These are phyloP conservation scores for Centroberyx gerrardi DNA, from an alignment of 2,797 vertebrate species.

Conservation along the genomic window DNA sequence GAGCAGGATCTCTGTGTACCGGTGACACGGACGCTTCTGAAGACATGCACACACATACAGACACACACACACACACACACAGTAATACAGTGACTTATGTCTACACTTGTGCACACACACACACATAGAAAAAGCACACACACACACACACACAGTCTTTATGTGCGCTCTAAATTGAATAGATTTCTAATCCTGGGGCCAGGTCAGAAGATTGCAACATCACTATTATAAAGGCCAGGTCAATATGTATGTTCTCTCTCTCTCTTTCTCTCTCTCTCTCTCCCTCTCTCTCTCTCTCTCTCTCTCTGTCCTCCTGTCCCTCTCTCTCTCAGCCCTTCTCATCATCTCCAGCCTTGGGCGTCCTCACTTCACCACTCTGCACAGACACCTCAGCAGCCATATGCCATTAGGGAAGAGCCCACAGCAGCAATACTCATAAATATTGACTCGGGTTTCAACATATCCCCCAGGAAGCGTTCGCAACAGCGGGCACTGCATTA, in stretches of 20 bases:
- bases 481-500: constrained; percentile 72
- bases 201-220: constrained; percentile 50
- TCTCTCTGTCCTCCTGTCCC: background rate
- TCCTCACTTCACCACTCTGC: constrained; percentile 49
- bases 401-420: constrained; percentile 72
- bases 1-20: background rate
- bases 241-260: constrained; percentile 44
- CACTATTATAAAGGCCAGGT: constrained; percentile 60
- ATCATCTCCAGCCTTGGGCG: constrained; percentile 47
- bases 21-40: too few relatives aligned
- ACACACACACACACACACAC: background rate
- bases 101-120: constrained; percentile 11
- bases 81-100: background rate
- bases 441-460: constrained; percentile 79
- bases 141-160: constrained; percentile 5
- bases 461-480: constrained; percentile 70
- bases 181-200: constrained; percentile 56
- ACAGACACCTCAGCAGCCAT: constrained; percentile 70
- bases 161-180: constrained; percentile 35
- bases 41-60: too few relatives aligned
- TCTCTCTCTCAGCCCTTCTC: constrained; percentile 26
- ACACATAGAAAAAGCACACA: background rate
- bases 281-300: background rate
- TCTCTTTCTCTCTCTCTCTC: constrained; percentile 1
- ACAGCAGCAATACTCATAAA: constrained; percentile 78